Evolutionary conservation across 2,888 invertebrate species (phyloP), one percentile per base, ranked within the genome.

Genomic region (Brenthis ino): DNA sequence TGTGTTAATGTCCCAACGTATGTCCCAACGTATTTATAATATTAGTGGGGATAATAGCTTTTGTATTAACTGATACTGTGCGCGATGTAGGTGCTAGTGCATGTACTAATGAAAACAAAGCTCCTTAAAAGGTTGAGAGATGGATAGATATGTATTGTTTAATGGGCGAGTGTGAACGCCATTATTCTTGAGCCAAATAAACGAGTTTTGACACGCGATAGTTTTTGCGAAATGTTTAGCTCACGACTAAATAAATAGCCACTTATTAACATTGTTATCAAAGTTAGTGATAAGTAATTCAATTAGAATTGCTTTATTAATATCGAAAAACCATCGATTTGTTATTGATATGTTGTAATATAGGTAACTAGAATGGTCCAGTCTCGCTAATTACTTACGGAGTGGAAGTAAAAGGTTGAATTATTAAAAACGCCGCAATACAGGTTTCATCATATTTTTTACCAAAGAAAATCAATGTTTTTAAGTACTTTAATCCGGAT

Each of bases 181-280:
- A 82, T 85, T 79, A 88, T 88, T 89, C 87, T 89, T 82, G 80
- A 77, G 78, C 79, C 85, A 83, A 88, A 86, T 86, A 87, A 89
- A 89, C 88, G 82, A 82, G 91, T 90, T 87, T 86, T 86, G 88
- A 87, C 90, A 90, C 87, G 90, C 89, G 86, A 87, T 82, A 79
- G 79, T 79, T 76, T 82, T 91, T 90, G 84, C 87, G 87, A 89
- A 91, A 90, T 80, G 80, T 80, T 79, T 78, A 76, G 77, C 83
- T 85, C 87, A 88, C 88, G 87, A 88, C 85, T 85, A 85, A 86
- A 87, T 86, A 88, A 87, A 89, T 86, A 88, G 85, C 82, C 84
- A 81, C 81, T 84, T 85, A 86, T 86, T 85, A 82, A 85, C 83
- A 84, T 84, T 82, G 82, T 87, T 88, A 82, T 86, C 78, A 80